Evolutionary conservation across 2,888 invertebrate genomes (phyloP).

Genomic region (Tinea trinotella): DNA sequence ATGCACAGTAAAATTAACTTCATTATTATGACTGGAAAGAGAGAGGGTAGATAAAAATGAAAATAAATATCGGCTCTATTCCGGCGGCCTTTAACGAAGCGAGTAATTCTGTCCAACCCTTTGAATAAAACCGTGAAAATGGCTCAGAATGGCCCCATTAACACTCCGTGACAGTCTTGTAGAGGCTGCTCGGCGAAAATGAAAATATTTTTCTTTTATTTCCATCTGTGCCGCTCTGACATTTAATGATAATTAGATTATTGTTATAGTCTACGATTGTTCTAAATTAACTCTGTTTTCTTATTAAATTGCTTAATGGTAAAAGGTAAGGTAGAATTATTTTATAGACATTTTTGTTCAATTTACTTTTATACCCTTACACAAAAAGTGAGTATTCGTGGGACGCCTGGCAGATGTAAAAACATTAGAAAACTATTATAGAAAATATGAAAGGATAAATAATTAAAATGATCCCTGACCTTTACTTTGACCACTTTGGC

Average conservation of each 20-base stretch:
- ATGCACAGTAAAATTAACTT: constrained; percentile 5
- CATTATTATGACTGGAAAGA: constrained; percentile 6
- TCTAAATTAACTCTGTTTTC: background rate
- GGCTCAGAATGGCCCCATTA: constrained; percentile 56
- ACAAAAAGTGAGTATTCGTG: too few species aligned
- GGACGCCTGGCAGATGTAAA: too few species aligned
- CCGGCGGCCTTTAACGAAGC: constrained; percentile 51
- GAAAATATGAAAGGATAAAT: too few species aligned
- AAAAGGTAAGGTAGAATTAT: too few species aligned
- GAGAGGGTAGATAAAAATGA: constrained; percentile 36
- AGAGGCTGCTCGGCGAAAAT: constrained; percentile 42
- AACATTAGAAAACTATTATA: too few species aligned
- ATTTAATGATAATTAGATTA: constrained; percentile 53
- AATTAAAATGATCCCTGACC: too few species aligned
- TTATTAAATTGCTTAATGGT: too few species aligned
- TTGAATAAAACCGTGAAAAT: constrained; percentile 57
- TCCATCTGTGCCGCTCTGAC: constrained; percentile 38
- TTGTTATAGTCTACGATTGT: constrained; percentile 26
- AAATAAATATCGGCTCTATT: constrained; percentile 41
- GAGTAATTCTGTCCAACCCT: constrained; percentile 57
- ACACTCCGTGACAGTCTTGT: constrained; percentile 56
- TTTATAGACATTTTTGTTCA: too few species aligned
- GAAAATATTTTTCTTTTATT: constrained; percentile 65
- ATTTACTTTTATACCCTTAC: background rate
- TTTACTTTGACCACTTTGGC: too few species aligned